phyloP scores from a whole-genome alignment of 1,140 invertebrate species.

The Hyles vespertilio region DNA sequence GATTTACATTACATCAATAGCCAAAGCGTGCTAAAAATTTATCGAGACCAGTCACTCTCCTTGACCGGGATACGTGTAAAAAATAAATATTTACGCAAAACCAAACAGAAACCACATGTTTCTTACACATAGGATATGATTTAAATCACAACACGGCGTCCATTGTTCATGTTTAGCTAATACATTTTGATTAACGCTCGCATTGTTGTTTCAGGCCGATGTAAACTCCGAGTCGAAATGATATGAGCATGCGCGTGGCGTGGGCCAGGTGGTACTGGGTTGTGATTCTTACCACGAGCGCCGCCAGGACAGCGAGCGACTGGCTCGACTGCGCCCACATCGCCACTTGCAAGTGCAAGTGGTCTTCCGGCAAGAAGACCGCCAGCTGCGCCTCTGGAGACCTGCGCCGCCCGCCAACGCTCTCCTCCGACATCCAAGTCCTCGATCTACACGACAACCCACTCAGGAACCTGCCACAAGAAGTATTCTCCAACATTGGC shows the following conservation, averaged over 20 bases:
- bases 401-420: constrained; percentile 83
- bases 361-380: constrained; percentile 92
- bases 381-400: constrained; percentile 87
- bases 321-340: constrained; percentile 87
- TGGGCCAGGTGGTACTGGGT: constrained; percentile 72
- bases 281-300: constrained; percentile 70
- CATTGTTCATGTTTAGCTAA: constrained; percentile 35
- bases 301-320: constrained; percentile 76
- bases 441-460: constrained; percentile 88
- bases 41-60: constrained; percentile 9
- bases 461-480: constrained; percentile 84
- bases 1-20: too few species aligned
- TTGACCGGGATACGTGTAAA: constrained; percentile 18
- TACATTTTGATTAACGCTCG: constrained; percentile 33
- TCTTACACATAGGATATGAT: constrained; percentile 25
- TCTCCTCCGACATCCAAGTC: constrained; percentile 91
- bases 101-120: constrained; percentile 21
- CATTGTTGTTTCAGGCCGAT: constrained; percentile 67
- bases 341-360: constrained; percentile 88
- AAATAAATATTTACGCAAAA: constrained; percentile 11
- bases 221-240: constrained; percentile 69
- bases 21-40: not conserved
- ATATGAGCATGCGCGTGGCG: constrained; percentile 73
- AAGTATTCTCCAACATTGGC: constrained; percentile 86
- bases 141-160: constrained; percentile 14